These are phyloP conservation scores for Drosophila paranaensis DNA, from an alignment of 2,888 invertebrate genomes.

Conservation along the genomic window DNA sequence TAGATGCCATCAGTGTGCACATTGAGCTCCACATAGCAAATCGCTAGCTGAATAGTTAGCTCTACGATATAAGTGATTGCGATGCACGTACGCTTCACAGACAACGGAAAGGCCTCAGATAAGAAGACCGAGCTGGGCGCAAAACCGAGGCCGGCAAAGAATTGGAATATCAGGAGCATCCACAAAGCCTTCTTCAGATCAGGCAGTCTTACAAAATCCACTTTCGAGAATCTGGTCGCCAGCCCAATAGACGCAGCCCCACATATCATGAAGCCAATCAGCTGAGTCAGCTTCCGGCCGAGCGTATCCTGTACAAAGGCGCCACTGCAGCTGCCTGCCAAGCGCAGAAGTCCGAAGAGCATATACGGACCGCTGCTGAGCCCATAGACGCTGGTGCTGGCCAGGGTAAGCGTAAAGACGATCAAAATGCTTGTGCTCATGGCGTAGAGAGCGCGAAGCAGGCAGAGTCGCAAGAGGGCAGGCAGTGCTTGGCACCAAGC, in stretches of 20 bases:
- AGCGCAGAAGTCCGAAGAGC: constrained; percentile 69
- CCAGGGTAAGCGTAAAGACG: constrained; percentile 50
- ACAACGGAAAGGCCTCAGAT: constrained; percentile 80
- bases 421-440: constrained; percentile 67
- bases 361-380: constrained; percentile 58
- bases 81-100: constrained; percentile 73
- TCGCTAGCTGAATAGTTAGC: constrained; percentile 68
- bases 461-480: constrained; percentile 73
- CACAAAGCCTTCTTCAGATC: constrained; percentile 59
- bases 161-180: constrained; percentile 68
- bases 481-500: constrained; percentile 61
- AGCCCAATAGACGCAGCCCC: constrained; percentile 62
- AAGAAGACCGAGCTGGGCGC: constrained; percentile 78
- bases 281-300: constrained; percentile 72
- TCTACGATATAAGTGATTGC: constrained; percentile 67
- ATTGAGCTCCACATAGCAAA: constrained; percentile 40
- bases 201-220: constrained; percentile 19
- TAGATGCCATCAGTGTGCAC: constrained; percentile 37
- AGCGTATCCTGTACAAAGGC: constrained; percentile 66
- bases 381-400: constrained; percentile 65
- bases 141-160: constrained; percentile 70
- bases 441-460: constrained; percentile 73
- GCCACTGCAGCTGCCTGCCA: constrained; percentile 61
- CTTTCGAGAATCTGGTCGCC: constrained; percentile 67
- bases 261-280: constrained; percentile 64